phyloP scores from a whole-genome alignment of 2,888 invertebrate species.

The Linyphia triangularis region DNA sequence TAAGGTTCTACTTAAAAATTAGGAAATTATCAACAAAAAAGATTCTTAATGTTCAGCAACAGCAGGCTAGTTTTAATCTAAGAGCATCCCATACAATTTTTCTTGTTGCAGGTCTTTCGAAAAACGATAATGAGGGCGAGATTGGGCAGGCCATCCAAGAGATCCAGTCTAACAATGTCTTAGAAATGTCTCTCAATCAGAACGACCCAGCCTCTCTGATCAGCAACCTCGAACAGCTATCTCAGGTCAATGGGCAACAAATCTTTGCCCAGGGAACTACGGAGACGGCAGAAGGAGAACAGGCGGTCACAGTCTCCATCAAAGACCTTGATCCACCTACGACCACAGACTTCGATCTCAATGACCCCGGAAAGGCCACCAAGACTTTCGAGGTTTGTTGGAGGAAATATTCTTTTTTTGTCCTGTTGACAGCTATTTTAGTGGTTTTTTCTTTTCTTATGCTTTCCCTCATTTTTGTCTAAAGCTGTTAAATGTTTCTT shows the following conservation, averaged over 20 bases:
- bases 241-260: slow-evolving; percentile 62
- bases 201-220: slow-evolving; percentile 63
- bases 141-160: slow-evolving; percentile 73
- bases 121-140: slow-evolving; percentile 55
- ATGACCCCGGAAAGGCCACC: slow-evolving; percentile 43
- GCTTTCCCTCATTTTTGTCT: too few species aligned
- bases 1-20: not conserved
- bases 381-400: slow-evolving; percentile 60
- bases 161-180: slow-evolving; percentile 62
- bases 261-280: slow-evolving; percentile 65
- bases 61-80: not conserved
- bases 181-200: slow-evolving; percentile 61
- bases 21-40: not conserved
- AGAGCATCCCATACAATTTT: not conserved
- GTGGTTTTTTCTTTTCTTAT: too few species aligned
- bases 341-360: slow-evolving; percentile 47
- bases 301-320: slow-evolving; percentile 64
- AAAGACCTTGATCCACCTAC: slow-evolving; percentile 56
- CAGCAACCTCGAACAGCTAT: slow-evolving; percentile 65
- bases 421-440: too few species aligned
- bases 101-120: slow-evolving; percentile 7
- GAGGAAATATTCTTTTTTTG: too few species aligned
- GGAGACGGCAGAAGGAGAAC: slow-evolving; percentile 69
- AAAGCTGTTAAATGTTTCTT: too few species aligned
- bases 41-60: not conserved